These are phyloP conservation scores for Hippocampus comes DNA, from an alignment of 2,113 vertebrate species.

Conservation along the genomic window DNA sequence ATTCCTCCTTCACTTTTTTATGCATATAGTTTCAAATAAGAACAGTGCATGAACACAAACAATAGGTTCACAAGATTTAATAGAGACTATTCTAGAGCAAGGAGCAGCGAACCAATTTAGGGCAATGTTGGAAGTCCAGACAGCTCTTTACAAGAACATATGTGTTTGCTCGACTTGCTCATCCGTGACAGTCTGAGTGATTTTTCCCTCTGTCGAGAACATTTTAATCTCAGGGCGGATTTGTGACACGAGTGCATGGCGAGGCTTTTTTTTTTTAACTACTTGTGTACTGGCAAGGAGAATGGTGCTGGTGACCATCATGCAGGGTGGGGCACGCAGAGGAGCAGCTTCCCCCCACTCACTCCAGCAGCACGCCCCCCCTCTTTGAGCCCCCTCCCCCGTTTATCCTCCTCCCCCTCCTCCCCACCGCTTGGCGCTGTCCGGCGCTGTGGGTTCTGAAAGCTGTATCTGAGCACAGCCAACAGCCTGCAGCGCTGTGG, in stretches of 20 bases:
- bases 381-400: not conserved
- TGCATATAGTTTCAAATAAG: not conserved
- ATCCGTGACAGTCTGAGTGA: slow-evolving; percentile 17
- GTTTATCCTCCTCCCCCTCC: slow-evolving; percentile 65
- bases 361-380: slow-evolving; percentile 56
- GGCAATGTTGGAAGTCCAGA: slow-evolving; percentile 5
- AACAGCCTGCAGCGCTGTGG: slow-evolving; percentile 54
- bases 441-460: slow-evolving; percentile 67
- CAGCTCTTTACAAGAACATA: not conserved
- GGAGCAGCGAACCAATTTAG: slow-evolving; percentile 4
- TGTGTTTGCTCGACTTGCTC: slow-evolving; percentile 15
- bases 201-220: slow-evolving; percentile 15
- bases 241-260: slow-evolving; percentile 13
- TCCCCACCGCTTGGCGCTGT: slow-evolving; percentile 72
- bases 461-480: slow-evolving; percentile 44
- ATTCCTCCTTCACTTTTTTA: not conserved
- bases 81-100: slow-evolving; percentile 16
- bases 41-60: not conserved
- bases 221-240: slow-evolving; percentile 27
- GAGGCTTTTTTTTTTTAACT: slow-evolving; percentile 4
- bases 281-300: slow-evolving; percentile 5
- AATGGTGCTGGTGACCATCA: slow-evolving; percentile 36
- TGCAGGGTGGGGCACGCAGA: slow-evolving; percentile 59
- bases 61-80: not conserved
- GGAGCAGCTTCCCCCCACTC: slow-evolving; percentile 44